Evolutionary conservation across 2,113 vertebrate genomes (phyloP), one percentile per base, ranked within the genome.

Genomic region (Spea multiplicata): DNA sequence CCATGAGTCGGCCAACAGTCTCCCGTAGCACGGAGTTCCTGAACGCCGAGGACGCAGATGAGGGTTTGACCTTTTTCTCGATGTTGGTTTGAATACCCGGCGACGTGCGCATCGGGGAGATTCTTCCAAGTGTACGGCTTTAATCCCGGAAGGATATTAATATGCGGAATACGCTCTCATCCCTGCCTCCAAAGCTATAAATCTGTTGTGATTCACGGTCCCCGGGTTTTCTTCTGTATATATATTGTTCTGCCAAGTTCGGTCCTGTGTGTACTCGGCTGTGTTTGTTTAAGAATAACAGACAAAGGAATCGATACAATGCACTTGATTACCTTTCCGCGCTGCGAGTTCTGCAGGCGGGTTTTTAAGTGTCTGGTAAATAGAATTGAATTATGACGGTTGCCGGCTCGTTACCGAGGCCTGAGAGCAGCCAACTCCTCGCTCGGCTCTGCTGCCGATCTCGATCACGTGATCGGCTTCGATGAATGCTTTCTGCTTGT

Each of bases 221-320:
- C 55, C 3, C 3, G 55, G 55, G 12, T 59, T 59, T 59, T 9
- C 10, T 12, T 4, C 12, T 59, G 8, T 12, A 59, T 59, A 12
- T 5, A 13, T 4, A 59, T 2, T 16, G n/a, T 16, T 59, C 52
- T 67, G 74, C 65, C 50, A 66, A 57, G 50, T 10, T 13, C 13
- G 13, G 9, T 44, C 52, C 66, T 59, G 64, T 55, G n/a, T 49
- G 50, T 30, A 61, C 66, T 69, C 66, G 5, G 49, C 55, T 13
- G 59, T 59, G 66, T 76, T 76, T 70, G 67, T 70, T 70, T 59
- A 76, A 69, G 66, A 76, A 45, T 48, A 48, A 4, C 13, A 16
- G 6, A 8, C n/a, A 46, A 59, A 46, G 7, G 8, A 68, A 76
- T 76, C 75, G 59, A 76, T 76, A 59, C 44, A 48, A 61, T 48